phyloP scores from a whole-genome alignment of 1,140 invertebrate species.

The Scaptodrosophila lebanonensis region DNA sequence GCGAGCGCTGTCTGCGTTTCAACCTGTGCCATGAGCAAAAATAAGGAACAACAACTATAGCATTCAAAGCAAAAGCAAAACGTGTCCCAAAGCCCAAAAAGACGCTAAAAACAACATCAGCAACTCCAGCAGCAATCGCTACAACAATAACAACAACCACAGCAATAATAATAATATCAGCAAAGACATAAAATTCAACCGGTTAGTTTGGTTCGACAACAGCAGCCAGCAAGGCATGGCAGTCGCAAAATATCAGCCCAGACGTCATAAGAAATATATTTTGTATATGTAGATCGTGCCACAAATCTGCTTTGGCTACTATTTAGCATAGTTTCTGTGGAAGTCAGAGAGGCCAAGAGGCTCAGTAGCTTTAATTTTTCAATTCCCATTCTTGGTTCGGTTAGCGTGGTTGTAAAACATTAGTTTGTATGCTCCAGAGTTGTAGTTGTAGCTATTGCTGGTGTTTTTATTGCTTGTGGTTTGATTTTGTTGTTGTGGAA shows the following conservation, averaged over 20 bases:
- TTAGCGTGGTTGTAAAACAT: too few relatives aligned
- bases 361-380: constrained; percentile 2
- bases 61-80: constrained; percentile 30
- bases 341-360: constrained; percentile 13
- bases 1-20: background rate
- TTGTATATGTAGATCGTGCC: constrained; percentile 15
- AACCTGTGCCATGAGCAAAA: constrained; percentile 21
- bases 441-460: too few relatives aligned
- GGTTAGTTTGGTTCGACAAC: constrained; percentile 61
- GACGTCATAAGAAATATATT: too few relatives aligned
- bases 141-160: constrained; percentile 19
- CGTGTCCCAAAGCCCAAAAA: constrained; percentile 31
- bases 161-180: constrained; percentile 28
- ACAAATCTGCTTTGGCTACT: constrained; percentile 31
- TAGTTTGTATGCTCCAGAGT: background rate
- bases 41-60: constrained; percentile 28
- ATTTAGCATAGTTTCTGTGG: constrained; percentile 62
- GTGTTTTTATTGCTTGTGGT: too few relatives aligned
- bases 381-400: background rate
- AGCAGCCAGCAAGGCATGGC: constrained; percentile 26
- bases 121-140: constrained; percentile 22
- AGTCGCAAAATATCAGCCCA: too few relatives aligned
- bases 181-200: constrained; percentile 71
- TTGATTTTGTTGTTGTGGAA: too few relatives aligned
- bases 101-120: constrained; percentile 34